Conservation (phyloP, 1,140 invertebrate species). For the Diprion similis region DNA sequence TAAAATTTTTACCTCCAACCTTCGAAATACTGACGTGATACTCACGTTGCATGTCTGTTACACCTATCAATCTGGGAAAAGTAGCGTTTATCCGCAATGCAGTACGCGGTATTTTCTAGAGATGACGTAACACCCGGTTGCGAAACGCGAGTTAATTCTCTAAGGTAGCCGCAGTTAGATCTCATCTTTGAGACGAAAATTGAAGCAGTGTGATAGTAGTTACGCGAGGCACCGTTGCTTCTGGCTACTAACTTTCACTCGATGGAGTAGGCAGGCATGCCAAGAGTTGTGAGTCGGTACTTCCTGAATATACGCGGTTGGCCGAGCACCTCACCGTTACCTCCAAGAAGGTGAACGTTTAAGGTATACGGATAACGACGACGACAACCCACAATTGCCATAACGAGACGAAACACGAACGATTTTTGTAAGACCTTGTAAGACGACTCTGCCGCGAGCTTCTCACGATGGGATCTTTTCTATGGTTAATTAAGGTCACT, state of each 20-base stretch:
- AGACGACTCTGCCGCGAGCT: too few species aligned
- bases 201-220: background rate
- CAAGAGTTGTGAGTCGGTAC: background rate
- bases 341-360: background rate
- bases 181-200: background rate
- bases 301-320: background rate
- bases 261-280: background rate
- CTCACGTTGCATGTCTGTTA: too few species aligned
- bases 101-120: background rate
- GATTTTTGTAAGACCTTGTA: too few species aligned
- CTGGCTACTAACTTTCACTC: background rate
- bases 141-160: conserved; percentile 1
- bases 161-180: background rate
- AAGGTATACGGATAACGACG: background rate
- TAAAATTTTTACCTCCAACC: too few species aligned
- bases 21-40: too few species aligned
- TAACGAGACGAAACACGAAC: background rate
- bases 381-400: background rate
- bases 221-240: conserved; percentile 1
- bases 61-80: background rate
- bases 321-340: background rate
- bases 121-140: background rate
- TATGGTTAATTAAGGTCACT: too few species aligned
- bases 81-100: background rate
- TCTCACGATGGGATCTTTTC: too few species aligned